Evolutionary conservation across 64 coral and sea anemone species (phyloP), one percentile per base, ranked within the genome.

Genomic region (Actinia equina): DNA sequence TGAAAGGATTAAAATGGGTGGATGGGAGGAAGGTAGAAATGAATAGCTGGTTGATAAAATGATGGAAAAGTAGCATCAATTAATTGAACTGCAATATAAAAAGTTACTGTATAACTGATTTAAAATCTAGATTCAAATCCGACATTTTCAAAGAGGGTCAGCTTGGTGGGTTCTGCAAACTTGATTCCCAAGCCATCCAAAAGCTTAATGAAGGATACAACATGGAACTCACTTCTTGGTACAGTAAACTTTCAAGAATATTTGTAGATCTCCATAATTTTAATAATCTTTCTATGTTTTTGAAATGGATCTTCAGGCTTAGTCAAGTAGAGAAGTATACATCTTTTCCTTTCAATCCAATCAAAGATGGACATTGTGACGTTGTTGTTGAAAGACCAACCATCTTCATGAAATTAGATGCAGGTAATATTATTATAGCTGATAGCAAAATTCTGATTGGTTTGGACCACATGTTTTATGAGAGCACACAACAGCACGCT

Each of bases 331-430:
- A 98, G 78, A 87, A 90, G 26, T 99, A 88, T 56, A 84, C 90
- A 57, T 62, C 90, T 58, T 82, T 99, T 22, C n/a, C 90, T 41
- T 99, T 95, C 17, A 83, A 93, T 86, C 91, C 93, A 23, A 88
- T 90, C 41, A 82, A 92, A 60, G 88, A 88, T 57, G 69, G 86
- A 49, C 77, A 95, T 43, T 99, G 97, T 86, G 97, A 99, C n/a
- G 41, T 95, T 22, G 52, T 86, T 61, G 93, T 99, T 4, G 91
- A 99, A 80, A 99, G 93, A 83, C 97, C 97, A 80, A 99, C 97
- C 1, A 86, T 93, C 23, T 99, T 99, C 37, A 99, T 99, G 97
- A 99, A 99, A 60, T 67, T 99, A 54, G 97, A 99, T 88, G 97
- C 97, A 91, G 86, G 97, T 99, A 85, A 80, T 42, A 56, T n/a